Evolutionary conservation across 2,113 vertebrate genomes (phyloP).

Genomic region (Reinhardtius hippoglossoides): DNA sequence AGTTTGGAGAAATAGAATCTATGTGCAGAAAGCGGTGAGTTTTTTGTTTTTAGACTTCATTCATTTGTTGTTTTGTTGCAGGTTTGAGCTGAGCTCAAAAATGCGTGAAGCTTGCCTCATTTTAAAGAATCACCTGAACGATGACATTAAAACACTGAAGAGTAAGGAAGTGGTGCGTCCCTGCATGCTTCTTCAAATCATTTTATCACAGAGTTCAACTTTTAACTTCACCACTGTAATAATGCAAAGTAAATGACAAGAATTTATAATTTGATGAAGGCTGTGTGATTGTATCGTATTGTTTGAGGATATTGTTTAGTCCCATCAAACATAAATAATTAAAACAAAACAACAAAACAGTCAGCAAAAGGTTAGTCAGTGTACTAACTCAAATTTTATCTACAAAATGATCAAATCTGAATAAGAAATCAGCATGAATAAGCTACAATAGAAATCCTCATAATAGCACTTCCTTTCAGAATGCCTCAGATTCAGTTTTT

Average conservation of each 20-base stretch:
- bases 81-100: conserved; percentile 92
- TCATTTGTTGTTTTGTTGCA: conserved; percentile 54
- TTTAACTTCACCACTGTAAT: not conserved
- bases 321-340: not conserved
- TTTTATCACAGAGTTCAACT: not conserved
- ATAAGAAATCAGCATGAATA: too few species aligned
- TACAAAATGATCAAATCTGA: too few species aligned
- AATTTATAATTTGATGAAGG: not conserved
- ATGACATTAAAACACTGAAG: conserved; percentile 79
- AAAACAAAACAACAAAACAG: not conserved
- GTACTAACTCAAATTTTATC: too few species aligned
- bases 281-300: not conserved
- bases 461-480: not conserved
- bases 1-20: too few species aligned
- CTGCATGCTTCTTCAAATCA: conserved; percentile 32
- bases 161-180: conserved; percentile 90
- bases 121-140: conserved; percentile 88
- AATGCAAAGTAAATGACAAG: not conserved
- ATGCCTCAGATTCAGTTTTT: not conserved
- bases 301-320: not conserved
- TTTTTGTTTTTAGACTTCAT: not conserved
- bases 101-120: conserved; percentile 92
- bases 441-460: too few species aligned
- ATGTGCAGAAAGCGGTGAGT: not conserved
- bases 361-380: too few species aligned